These are phyloP conservation scores for Vicugna pacos DNA, from an alignment of 2,113 vertebrate species.

Conservation along the genomic window DNA sequence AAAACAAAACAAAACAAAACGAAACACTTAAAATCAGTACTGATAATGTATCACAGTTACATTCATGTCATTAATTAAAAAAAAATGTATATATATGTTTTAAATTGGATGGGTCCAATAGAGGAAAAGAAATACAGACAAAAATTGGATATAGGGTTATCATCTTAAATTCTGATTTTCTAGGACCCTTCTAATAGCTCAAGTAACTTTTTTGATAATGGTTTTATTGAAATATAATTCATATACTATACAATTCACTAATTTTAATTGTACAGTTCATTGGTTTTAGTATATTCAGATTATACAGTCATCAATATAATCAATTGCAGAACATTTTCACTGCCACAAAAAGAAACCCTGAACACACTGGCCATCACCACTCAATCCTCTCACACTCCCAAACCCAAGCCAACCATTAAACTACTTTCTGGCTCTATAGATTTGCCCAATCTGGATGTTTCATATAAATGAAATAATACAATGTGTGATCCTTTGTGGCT, in stretches of 20 bases:
- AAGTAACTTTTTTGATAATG: neutral
- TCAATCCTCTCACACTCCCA: neutral
- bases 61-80: slow-evolving; percentile 42
- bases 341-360: neutral
- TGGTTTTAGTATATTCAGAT: neutral
- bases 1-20: neutral
- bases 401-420: neutral
- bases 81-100: neutral
- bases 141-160: neutral
- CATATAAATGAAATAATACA: neutral
- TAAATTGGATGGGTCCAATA: neutral
- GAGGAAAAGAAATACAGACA: neutral
- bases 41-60: neutral
- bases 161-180: neutral
- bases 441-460: neutral
- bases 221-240: slow-evolving; percentile 8
- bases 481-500: neutral
- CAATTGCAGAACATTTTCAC: neutral
- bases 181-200: neutral
- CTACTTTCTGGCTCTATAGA: neutral
- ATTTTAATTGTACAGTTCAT: neutral
- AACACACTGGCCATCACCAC: neutral
- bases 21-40: neutral
- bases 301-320: neutral
- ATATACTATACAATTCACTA: neutral